Evolutionary conservation across 1,140 invertebrate genomes (phyloP).

Genomic region (Diorhabda elongata): DNA sequence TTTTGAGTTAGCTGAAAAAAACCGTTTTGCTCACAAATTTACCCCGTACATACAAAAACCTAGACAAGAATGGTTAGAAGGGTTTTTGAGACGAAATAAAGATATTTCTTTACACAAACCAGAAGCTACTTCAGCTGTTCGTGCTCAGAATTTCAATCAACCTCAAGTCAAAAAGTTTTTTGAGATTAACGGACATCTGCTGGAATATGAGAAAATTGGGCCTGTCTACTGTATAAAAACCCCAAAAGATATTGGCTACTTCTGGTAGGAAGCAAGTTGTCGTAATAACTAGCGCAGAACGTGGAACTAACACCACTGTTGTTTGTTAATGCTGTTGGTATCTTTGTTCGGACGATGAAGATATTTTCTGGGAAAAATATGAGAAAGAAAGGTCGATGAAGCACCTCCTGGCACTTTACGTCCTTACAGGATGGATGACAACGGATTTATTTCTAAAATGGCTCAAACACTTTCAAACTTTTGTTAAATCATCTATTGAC

Average conservation of each 20-base stretch:
- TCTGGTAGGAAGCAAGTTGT: conserved; percentile 41
- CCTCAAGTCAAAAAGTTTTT: conserved; percentile 23
- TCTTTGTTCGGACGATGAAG: conserved; percentile 40
- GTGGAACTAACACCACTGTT: conserved; percentile 31
- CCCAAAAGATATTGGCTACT: conserved; percentile 40
- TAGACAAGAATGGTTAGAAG: not conserved
- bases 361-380: conserved; percentile 43
- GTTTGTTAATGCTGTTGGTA: conserved; percentile 39
- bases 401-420: conserved; percentile 47
- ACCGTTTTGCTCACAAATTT: conserved; percentile 8
- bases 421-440: conserved; percentile 43
- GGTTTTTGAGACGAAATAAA: conserved; percentile 41
- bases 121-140: conserved; percentile 25
- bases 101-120: conserved; percentile 42
- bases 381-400: conserved; percentile 31
- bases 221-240: conserved; percentile 37
- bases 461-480: conserved; percentile 13
- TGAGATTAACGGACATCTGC: conserved; percentile 31
- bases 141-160: conserved; percentile 24
- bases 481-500: conserved; percentile 24
- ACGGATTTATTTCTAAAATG: conserved; percentile 36
- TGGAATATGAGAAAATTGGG: conserved; percentile 40
- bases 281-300: conserved; percentile 37
- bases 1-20: conserved; percentile 16
- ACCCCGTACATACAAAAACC: not conserved